Evolutionary conservation across 2,888 invertebrate species (phyloP).

Genomic region (Andrena fulva): DNA sequence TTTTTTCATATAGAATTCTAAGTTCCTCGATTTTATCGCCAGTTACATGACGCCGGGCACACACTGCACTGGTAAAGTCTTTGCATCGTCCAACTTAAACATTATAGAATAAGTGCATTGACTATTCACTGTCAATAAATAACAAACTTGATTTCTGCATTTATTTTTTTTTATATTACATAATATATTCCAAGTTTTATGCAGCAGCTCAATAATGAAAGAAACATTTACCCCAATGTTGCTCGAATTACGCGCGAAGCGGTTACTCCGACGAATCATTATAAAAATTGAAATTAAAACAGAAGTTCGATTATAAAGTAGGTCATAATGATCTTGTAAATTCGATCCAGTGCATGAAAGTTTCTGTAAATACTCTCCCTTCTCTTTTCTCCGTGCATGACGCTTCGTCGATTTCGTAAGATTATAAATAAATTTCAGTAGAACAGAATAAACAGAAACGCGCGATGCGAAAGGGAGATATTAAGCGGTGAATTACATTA

Average conservation of each 20-base stretch:
- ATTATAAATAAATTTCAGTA: background rate
- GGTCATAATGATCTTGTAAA: slow-evolving; percentile 11
- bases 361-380: slow-evolving; percentile 46
- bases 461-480: background rate
- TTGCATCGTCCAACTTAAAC: background rate
- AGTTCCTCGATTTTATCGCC: no score
- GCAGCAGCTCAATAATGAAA: background rate
- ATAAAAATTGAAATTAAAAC: background rate
- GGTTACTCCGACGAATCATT: background rate
- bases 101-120: background rate
- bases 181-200: background rate
- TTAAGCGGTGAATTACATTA: background rate
- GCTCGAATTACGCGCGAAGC: background rate
- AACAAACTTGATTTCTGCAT: background rate
- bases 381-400: slow-evolving; percentile 42
- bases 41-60: no score
- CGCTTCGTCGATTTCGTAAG: slow-evolving; percentile 33
- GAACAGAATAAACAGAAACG: background rate
- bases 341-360: slow-evolving; percentile 39
- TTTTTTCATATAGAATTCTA: no score
- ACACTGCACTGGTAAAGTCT: background rate
- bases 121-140: background rate
- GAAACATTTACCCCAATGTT: background rate
- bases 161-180: background rate
- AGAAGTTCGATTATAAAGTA: background rate